Percentiles rank a stretch among this genome's conserved stretches.
phyloP scores from a whole-genome alignment of 92 coral and sea anemone species.

The Ricordea florida region DNA sequence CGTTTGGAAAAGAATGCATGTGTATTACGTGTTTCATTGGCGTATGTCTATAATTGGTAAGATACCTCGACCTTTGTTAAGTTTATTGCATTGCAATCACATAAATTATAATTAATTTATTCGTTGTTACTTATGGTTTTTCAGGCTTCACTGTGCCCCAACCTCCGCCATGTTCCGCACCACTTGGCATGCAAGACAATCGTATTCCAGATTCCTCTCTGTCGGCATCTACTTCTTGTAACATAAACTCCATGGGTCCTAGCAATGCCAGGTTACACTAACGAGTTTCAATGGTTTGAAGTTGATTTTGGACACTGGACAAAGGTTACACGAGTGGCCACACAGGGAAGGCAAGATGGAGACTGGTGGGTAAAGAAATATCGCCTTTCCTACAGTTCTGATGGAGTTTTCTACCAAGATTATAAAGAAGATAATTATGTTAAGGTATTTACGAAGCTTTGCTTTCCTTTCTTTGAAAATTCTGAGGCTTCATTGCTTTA shows the following conservation, averaged over 20 bases:
- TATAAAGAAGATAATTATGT: not conserved
- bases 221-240: not conserved
- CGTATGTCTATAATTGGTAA: too few relatives aligned
- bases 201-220: slow-evolving; percentile 25
- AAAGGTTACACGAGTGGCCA: not conserved
- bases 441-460: not conserved
- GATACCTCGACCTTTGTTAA: too few relatives aligned
- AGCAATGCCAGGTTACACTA: slow-evolving; percentile 7
- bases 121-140: too few relatives aligned
- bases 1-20: too few relatives aligned
- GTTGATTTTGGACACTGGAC: slow-evolving; percentile 3
- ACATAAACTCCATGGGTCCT: not conserved
- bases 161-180: not conserved
- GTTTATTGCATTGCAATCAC: too few relatives aligned
- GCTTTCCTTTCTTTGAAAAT: too few relatives aligned
- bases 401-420: not conserved
- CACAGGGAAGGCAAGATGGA: slow-evolving; percentile 9
- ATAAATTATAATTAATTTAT: too few relatives aligned
- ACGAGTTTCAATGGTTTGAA: slow-evolving; percentile 4
- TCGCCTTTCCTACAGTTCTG: not conserved
- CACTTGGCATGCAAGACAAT: slow-evolving; percentile 20
- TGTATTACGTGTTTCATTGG: too few relatives aligned
- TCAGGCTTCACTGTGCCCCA: too few relatives aligned
- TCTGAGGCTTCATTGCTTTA: too few relatives aligned
- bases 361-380: slow-evolving; percentile 1